Percentiles rank a stretch among this genome's conserved stretches.
These are phyloP conservation scores for Dicroscelio sp. DNA, from an alignment of 2,888 invertebrate genomes.

Conservation along the genomic window DNA sequence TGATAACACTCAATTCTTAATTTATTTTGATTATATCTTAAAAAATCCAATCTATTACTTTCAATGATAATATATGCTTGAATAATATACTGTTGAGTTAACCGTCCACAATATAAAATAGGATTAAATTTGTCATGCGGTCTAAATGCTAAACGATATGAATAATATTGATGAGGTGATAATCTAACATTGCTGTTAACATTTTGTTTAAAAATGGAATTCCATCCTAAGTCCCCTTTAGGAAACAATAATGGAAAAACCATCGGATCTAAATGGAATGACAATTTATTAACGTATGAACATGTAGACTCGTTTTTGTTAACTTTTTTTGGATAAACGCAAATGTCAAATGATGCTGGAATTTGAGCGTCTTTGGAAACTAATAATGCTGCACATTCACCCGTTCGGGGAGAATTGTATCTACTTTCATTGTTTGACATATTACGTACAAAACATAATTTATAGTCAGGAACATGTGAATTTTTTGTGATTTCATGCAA, in stretches of 20 bases:
- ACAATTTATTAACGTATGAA: slow-evolving; percentile 12
- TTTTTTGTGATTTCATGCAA: slow-evolving; percentile 3
- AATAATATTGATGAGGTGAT: slow-evolving; percentile 41
- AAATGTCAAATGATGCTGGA: neutral
- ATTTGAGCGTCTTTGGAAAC: neutral
- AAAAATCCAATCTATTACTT: slow-evolving; percentile 20
- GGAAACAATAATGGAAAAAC: slow-evolving; percentile 34
- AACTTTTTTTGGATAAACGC: neutral
- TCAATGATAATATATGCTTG: slow-evolving; percentile 46
- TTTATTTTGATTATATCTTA: slow-evolving; percentile 37
- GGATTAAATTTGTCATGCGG: slow-evolving; percentile 12
- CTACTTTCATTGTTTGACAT: neutral
- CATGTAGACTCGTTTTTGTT: neutral
- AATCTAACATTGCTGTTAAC: neutral
- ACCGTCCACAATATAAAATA: slow-evolving; percentile 27
- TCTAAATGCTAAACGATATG: slow-evolving; percentile 26
- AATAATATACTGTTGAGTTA: slow-evolving; percentile 51
- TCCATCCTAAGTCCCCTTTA: slow-evolving; percentile 19
- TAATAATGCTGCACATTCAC: slow-evolving; percentile 22
- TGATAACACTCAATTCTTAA: slow-evolving; percentile 47
- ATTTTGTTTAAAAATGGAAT: slow-evolving; percentile 5
- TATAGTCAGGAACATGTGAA: neutral
- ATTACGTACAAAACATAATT: slow-evolving; percentile 22
- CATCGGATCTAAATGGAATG: slow-evolving; percentile 33
- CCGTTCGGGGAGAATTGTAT: slow-evolving; percentile 10